Conservation (phyloP, 2,888 invertebrate genomes). For the Sinhomidia bicolor region DNA sequence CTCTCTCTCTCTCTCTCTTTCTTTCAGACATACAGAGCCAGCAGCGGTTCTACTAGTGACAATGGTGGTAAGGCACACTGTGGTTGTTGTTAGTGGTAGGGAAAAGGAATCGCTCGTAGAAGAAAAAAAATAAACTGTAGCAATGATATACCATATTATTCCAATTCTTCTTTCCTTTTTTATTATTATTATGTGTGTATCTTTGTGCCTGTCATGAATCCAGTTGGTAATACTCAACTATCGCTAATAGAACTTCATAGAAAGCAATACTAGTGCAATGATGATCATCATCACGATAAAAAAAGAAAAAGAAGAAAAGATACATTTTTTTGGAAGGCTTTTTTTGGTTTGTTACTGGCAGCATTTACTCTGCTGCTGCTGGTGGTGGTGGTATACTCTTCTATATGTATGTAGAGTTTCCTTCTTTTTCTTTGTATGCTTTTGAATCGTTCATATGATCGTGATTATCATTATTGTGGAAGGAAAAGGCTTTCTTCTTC, state of each 20-base stretch:
- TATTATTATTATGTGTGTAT: constrained; percentile 48
- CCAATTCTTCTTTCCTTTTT: constrained; percentile 36
- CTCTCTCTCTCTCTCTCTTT: not conserved
- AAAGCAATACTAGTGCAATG: not conserved
- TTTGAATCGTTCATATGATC: constrained; percentile 32
- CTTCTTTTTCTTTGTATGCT: constrained; percentile 24
- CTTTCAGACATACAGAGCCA: not conserved
- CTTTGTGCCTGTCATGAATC: constrained; percentile 67
- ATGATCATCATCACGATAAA: too few species aligned
- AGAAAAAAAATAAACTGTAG: constrained; percentile 21
- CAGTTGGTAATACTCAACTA: constrained; percentile 20
- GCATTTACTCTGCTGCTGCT: too few species aligned
- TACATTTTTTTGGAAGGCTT: constrained; percentile 22
- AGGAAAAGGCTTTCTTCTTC: constrained; percentile 24
- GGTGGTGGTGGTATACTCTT: too few species aligned
- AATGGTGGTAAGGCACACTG: not conserved
- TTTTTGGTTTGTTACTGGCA: not conserved
- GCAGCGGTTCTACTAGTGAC: constrained; percentile 24
- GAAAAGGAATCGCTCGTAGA: not conserved
- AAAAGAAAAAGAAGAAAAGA: constrained; percentile 10
- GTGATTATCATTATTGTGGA: constrained; percentile 52
- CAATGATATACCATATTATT: constrained; percentile 56
- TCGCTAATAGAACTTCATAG: not conserved
- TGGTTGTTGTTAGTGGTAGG: constrained; percentile 24
- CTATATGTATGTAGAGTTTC: not conserved